Conservation (phyloP, 2,113 vertebrate species). For the Xiphophorus maculatus region DNA sequence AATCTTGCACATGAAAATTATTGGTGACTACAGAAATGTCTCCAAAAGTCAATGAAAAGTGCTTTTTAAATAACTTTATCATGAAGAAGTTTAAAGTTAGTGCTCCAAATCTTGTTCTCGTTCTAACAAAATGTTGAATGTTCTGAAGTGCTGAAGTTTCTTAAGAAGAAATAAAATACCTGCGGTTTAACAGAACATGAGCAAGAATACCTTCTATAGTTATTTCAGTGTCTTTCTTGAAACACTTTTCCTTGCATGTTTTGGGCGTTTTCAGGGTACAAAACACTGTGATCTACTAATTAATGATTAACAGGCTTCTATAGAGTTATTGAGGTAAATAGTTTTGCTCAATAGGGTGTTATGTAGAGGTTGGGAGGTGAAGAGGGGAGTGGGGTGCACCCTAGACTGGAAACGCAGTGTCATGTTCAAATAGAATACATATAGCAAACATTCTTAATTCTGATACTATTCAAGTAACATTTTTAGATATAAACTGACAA, state of each 20-base stretch:
- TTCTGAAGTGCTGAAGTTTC: no score
- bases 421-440: not conserved
- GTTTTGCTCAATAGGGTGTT: not conserved
- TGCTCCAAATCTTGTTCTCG: no score
- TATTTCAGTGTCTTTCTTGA: not conserved
- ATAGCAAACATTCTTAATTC: not conserved
- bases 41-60: not conserved
- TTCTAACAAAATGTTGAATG: no score
- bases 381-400: no score
- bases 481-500: not conserved
- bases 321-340: not conserved
- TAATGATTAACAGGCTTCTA: no score
- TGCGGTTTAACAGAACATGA: not conserved
- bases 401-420: not conserved
- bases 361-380: not conserved
- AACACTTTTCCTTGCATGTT: not conserved
- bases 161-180: no score
- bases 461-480: not conserved
- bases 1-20: conserved; percentile 14
- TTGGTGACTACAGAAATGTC: not conserved
- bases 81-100: no score
- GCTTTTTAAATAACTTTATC: no score
- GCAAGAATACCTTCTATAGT: not conserved
- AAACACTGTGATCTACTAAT: no score
- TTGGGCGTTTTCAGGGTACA: not conserved